Evolutionary conservation across 1,140 invertebrate species (phyloP), one percentile per base, ranked within the genome.

Genomic region (Lucilia cuprina): DNA sequence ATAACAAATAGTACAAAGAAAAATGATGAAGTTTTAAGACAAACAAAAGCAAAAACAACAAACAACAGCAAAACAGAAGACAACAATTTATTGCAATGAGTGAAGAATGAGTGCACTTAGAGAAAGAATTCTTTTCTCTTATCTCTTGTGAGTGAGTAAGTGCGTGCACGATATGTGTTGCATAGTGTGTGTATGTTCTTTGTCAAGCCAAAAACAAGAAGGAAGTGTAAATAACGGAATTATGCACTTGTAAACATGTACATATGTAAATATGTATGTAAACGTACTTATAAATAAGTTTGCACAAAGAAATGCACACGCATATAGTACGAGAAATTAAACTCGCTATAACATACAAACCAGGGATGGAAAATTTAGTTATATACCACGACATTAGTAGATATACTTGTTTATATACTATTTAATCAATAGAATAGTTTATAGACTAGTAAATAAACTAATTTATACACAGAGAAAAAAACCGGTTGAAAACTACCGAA

Each of bases 241-340:
- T 70, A 70, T 70, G 65, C 65, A 70, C 65, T 70, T 70, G n/a
- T 70, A 70, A 70, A 70, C 65, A 70, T 70, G 14, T 30, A 30
- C 55, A 60, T n/a, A 17, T 14, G 25, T 30, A 65, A n/a, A 0
- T 5, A 65, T n/a, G 17, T 19, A 70, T 70, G 21, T 12, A 70
- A 10, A 21, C 10, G 12, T 5, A 70, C 65, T 19, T 19, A 21
- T 21, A 70, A 9, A 70, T 21, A 70, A 21, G 25, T 30, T 30
- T 30, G 25, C 25, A 30, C 25, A 30, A 30, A 30, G 25, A 30
- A 30, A 30, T 30, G 25, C 25, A 30, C 25, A 30, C 25, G 25
- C 25, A 30, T 30, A 30, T 30, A 30, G 1, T 30, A 30, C 25
- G 25, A 30, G 25, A 30, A 30, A 30, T 30, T 30, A 30, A 30